phyloP scores from a whole-genome alignment of 2,797 vertebrate genomes.

The Echeneis naucrates region DNA sequence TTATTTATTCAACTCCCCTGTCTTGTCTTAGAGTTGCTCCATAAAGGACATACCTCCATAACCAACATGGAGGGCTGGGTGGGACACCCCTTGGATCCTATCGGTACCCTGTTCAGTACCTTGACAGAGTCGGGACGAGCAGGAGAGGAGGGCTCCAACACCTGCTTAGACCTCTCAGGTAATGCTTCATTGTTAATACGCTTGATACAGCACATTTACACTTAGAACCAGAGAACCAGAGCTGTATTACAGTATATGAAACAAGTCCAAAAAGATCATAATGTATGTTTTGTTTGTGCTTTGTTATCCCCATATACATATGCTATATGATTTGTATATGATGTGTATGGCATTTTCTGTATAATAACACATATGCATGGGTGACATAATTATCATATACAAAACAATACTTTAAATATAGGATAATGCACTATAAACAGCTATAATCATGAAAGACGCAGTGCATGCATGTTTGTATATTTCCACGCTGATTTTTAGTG shows the following conservation, averaged over 20 bases:
- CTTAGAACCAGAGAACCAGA: background rate
- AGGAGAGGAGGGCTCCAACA: slow-evolving; percentile 87
- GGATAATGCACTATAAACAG: background rate
- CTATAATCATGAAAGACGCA: slow-evolving; percentile 5
- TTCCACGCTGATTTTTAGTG: slow-evolving; percentile 1
- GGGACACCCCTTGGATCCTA: slow-evolving; percentile 95
- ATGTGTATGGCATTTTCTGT: slow-evolving; percentile 2
- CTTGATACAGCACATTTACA: slow-evolving; percentile 1
- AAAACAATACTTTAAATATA: background rate
- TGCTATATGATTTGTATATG: slow-evolving; percentile 15
- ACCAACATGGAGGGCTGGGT: slow-evolving; percentile 98
- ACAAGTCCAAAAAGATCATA: background rate
- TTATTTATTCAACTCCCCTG: slow-evolving; percentile 2
- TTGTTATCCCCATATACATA: slow-evolving; percentile 8
- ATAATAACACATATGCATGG: slow-evolving; percentile 4
- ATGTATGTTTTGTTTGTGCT: background rate
- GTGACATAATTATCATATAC: slow-evolving; percentile 11
- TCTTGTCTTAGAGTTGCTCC: slow-evolving; percentile 87
- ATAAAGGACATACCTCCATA: slow-evolving; percentile 94
- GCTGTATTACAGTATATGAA: background rate
- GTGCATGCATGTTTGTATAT: background rate
- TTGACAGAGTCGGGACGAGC: slow-evolving; percentile 92
- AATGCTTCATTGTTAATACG: slow-evolving; percentile 37
- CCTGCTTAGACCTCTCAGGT: slow-evolving; percentile 92
- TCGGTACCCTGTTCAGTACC: slow-evolving; percentile 96